Conservation (phyloP, 1,140 invertebrate genomes). For the Alviniconcha marisindica region DNA sequence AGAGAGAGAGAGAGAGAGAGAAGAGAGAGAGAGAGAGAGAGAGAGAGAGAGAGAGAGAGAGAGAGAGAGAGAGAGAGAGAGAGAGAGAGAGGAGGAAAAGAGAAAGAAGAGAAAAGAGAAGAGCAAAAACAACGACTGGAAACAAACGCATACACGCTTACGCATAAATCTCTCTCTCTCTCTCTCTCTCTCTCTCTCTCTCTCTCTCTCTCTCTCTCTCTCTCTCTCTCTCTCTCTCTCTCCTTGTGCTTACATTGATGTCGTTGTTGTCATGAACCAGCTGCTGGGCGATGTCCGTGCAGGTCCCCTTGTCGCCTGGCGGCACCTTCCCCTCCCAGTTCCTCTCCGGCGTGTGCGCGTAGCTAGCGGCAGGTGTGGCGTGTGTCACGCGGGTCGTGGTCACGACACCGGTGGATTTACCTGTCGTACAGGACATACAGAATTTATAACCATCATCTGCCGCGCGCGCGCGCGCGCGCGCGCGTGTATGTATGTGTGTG, state of each 20-base stretch:
- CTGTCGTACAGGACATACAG: neutral
- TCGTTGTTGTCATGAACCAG: conserved; percentile 59
- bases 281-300: conserved; percentile 74
- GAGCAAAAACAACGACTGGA: too few species aligned
- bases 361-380: conserved; percentile 91
- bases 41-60: too few species aligned
- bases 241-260: conserved; percentile 46
- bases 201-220: neutral
- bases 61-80: too few species aligned
- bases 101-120: too few species aligned
- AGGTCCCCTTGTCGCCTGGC: conserved; percentile 57
- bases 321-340: conserved; percentile 67
- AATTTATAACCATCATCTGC: too few species aligned
- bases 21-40: too few species aligned
- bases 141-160: too few species aligned
- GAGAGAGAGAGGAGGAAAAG: too few species aligned
- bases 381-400: conserved; percentile 94
- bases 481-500: too few species aligned
- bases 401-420: conserved; percentile 78
- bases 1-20: too few species aligned
- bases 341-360: conserved; percentile 84
- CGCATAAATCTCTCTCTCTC: neutral
- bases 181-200: neutral
- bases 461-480: too few species aligned
- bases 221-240: neutral